Percentiles rank a stretch among this genome's conserved stretches.
phyloP scores from a whole-genome alignment of 2,888 invertebrate genomes.

The Metallyticus violacea region DNA sequence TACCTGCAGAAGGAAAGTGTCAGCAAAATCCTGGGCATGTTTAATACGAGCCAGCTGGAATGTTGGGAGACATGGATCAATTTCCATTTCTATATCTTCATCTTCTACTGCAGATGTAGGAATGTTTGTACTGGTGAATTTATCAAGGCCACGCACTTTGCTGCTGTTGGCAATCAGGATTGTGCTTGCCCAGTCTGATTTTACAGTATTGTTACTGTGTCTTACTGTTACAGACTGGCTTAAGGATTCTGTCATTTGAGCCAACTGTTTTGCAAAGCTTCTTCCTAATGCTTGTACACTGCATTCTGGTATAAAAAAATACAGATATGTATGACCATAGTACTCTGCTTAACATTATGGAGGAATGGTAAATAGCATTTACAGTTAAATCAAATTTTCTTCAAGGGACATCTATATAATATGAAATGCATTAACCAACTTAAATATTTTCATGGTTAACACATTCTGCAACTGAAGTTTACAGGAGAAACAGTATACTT shows the following conservation, averaged over 20 bases:
- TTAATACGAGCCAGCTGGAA: constrained; percentile 48
- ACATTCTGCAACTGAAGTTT: no score
- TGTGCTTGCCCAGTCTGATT: constrained; percentile 33
- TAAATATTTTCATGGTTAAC: no score
- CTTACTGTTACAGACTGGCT: constrained; percentile 24
- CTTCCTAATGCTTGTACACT: constrained; percentile 36
- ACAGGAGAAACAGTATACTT: no score
- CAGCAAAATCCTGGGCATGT: constrained; percentile 48
- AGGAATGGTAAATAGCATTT: background rate
- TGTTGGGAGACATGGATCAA: constrained; percentile 44
- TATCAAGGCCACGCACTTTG: constrained; percentile 18
- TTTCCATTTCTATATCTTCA: constrained; percentile 33
- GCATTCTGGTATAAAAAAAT: constrained; percentile 35
- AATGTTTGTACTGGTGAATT: background rate
- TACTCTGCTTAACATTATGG: background rate
- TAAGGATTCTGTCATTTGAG: constrained; percentile 32
- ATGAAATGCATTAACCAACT: no score
- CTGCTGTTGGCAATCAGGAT: constrained; percentile 30
- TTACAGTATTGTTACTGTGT: constrained; percentile 35
- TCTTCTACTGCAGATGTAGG: constrained; percentile 6
- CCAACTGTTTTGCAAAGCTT: constrained; percentile 37
- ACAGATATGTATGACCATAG: background rate
- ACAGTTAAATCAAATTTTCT: background rate
- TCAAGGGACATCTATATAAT: no score
- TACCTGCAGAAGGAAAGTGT: constrained; percentile 49